phyloP scores from a whole-genome alignment of 2,797 vertebrate genomes.

The Ataeniobius toweri region DNA sequence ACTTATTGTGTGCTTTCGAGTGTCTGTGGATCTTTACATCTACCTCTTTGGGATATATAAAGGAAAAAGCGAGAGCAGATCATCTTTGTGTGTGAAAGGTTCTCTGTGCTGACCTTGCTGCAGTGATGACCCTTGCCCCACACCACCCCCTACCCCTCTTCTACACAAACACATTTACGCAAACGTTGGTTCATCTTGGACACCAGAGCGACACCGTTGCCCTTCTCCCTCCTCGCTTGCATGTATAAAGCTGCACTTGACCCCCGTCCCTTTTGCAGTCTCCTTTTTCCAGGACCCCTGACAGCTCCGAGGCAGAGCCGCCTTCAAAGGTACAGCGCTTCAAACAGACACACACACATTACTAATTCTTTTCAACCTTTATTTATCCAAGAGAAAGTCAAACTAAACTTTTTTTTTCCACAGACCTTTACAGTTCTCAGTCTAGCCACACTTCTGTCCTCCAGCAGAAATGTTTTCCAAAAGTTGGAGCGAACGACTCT shows the following conservation, averaged over 20 bases:
- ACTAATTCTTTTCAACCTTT: slow-evolving; percentile 46
- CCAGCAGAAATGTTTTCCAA: not conserved
- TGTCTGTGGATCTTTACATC: slow-evolving; percentile 33
- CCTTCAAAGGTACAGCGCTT: slow-evolving; percentile 62
- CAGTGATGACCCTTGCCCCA: slow-evolving; percentile 50
- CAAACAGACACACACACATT: slow-evolving; percentile 39
- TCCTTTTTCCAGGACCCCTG: slow-evolving; percentile 36
- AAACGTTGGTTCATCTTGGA: slow-evolving; percentile 41
- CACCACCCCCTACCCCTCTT: not conserved
- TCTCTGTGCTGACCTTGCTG: slow-evolving; percentile 75
- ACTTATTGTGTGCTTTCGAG: slow-evolving; percentile 15
- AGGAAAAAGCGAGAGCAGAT: slow-evolving; percentile 42
- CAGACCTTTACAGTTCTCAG: slow-evolving; percentile 14
- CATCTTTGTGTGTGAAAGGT: slow-evolving; percentile 34
- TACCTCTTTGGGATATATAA: slow-evolving; percentile 45
- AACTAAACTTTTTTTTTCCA: slow-evolving; percentile 41
- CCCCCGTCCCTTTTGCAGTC: slow-evolving; percentile 40
- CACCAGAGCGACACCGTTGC: slow-evolving; percentile 36
- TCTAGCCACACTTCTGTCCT: slow-evolving; percentile 4
- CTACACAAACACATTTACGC: slow-evolving; percentile 26
- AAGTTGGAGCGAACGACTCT: slow-evolving; percentile 10
- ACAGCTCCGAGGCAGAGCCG: slow-evolving; percentile 63
- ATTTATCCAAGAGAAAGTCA: slow-evolving; percentile 55
- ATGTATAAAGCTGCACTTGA: slow-evolving; percentile 65
- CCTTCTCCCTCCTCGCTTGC: slow-evolving; percentile 33